Percentiles rank a stretch among this genome's conserved stretches.
Conservation (phyloP, 2,113 vertebrate species). For the Deroptyus accipitrinus region DNA sequence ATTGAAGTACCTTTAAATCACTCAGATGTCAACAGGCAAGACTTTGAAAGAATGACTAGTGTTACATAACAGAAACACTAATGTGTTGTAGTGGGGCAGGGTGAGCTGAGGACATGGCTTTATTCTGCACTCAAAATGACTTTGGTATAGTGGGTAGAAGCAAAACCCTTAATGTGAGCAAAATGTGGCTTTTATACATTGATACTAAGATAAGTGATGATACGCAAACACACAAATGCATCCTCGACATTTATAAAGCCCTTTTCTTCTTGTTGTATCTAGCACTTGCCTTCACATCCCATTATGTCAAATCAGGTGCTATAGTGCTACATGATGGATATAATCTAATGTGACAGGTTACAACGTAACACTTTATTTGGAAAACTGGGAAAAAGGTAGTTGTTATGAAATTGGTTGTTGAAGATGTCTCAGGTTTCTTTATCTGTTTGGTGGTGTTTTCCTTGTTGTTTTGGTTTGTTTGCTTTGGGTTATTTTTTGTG, state of each 20-base stretch:
- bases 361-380: slow-evolving; percentile 30
- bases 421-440: neutral
- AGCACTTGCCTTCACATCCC: slow-evolving; percentile 11
- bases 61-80: neutral
- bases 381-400: neutral
- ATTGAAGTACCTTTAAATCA: neutral
- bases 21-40: neutral
- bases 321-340: neutral
- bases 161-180: neutral
- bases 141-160: neutral
- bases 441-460: neutral
- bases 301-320: slow-evolving; percentile 24
- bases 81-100: neutral
- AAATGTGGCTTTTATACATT: neutral
- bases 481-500: neutral
- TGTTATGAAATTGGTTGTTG: neutral
- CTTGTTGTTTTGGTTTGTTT: neutral
- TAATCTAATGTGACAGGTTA: slow-evolving; percentile 35
- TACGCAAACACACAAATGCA: neutral
- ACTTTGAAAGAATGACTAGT: neutral
- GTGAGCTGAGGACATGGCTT: neutral
- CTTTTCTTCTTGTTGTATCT: neutral
- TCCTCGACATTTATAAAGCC: neutral
- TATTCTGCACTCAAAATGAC: neutral
- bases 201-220: neutral